Conservation (phyloP, 2,113 vertebrate species). For the Entomyzon cyanotis region DNA sequence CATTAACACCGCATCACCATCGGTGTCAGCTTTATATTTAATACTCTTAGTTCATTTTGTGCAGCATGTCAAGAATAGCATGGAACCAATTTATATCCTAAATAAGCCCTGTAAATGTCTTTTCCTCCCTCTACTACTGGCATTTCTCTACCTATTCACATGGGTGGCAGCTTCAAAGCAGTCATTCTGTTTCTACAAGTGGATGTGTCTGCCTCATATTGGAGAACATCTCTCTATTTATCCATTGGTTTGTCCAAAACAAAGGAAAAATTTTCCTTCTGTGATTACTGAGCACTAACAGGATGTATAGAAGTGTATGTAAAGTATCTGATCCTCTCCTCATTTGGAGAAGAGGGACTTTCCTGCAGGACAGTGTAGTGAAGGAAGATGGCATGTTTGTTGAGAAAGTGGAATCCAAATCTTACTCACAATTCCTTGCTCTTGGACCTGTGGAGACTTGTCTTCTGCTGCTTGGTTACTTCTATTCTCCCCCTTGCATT, state of each 20-base stretch:
- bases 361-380: neutral
- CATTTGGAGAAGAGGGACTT: neutral
- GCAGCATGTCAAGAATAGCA: neutral
- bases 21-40: neutral
- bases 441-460: neutral
- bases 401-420: neutral
- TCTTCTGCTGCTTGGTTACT: neutral
- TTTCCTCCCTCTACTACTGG: neutral
- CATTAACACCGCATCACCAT: fast-evolving
- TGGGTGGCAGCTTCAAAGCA: neutral
- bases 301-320: neutral
- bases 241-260: neutral
- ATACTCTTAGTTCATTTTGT: neutral
- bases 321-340: neutral
- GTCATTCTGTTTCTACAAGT: neutral
- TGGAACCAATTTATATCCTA: neutral
- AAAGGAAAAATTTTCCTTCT: neutral
- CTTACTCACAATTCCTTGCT: fast-evolving
- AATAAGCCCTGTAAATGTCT: neutral
- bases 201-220: neutral
- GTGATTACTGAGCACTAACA: neutral
- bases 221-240: neutral
- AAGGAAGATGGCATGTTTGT: neutral
- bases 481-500: neutral
- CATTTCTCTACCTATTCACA: neutral